A percentile compares a stretch with the other conserved stretches of the same genome.
Evolutionary conservation across 64 coral and sea anemone species (phyloP).

Genomic region (Stichodactyla mertensii): DNA sequence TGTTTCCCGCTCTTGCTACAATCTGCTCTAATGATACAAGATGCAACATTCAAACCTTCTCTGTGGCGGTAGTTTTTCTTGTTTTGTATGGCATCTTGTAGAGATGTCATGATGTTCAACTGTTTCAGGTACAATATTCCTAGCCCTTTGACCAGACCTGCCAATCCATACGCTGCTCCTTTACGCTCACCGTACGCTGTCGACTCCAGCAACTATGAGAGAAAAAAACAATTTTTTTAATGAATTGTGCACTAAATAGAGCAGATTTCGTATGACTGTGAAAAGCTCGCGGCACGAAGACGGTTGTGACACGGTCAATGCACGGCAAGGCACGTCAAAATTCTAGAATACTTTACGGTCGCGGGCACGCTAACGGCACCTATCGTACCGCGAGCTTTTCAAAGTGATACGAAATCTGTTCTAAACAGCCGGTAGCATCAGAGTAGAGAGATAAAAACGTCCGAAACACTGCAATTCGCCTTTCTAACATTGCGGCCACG

Average conservation of each 20-base stretch:
- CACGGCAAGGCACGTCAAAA: too few relatives aligned
- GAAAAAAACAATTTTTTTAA: background rate
- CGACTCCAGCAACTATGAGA: slow-evolving; percentile 73
- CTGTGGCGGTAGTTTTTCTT: slow-evolving; percentile 95
- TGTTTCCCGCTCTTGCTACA: background rate
- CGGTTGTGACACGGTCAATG: too few relatives aligned
- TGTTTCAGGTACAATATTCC: slow-evolving; percentile 97
- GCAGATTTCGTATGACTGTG: too few relatives aligned
- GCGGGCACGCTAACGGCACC: too few relatives aligned
- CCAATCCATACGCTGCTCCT: slow-evolving; percentile 90
- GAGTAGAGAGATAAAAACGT: too few relatives aligned
- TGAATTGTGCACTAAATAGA: background rate
- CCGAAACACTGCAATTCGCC: too few relatives aligned
- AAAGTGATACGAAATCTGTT: too few relatives aligned
- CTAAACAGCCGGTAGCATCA: too few relatives aligned
- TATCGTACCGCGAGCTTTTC: too few relatives aligned
- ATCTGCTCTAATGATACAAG: background rate
- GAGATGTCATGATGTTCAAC: slow-evolving; percentile 86
- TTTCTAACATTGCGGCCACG: too few relatives aligned
- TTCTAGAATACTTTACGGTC: too few relatives aligned
- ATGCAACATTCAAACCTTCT: slow-evolving; percentile 50
- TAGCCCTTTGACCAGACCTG: slow-evolving; percentile 86
- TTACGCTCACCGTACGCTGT: slow-evolving; percentile 83
- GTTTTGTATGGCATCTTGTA: slow-evolving; percentile 98
- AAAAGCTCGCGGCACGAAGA: too few relatives aligned